Base-by-base conservation (phyloP, 2,888 invertebrate species). In the Acronicta leporina region DNA sequence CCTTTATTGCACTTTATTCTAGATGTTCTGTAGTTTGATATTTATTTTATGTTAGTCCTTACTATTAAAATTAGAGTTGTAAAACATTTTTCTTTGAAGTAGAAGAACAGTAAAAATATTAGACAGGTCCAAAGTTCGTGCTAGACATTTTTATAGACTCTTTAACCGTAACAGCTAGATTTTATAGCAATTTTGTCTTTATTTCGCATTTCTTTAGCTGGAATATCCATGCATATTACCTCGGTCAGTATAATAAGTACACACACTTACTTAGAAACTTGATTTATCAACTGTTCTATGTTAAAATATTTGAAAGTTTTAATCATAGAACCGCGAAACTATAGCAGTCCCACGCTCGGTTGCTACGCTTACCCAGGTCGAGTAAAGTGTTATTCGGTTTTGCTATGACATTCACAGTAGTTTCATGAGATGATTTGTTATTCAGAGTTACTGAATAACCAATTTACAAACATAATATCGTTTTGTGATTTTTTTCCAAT, bases 91-190 rank as follows among this genome's bases (percentile, higher is more conserved):
- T 59, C 58, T 75, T 63, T 64, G 48, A 15, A 57, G 38, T 42
- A n/a, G 47, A 63, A 55, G 0, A 41, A 56, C 51, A 53, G 48
- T 54, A 56, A 66, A 53, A 68, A 49, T 52, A 66, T 60, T 45
- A 55, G n/a, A 42, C 55, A 64, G 59, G 61, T 60, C 59, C 60
- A 11, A 50, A 63, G 53, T 75, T 73, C 57, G 68, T 68, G 52
- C 53, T 52, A 71, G 71, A 68, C 78, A 61, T 62, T 71, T 70
- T 68, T 71, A 73, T 63, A 30, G 48, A 50, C 56, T 20, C 50
- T 54, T 73, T 73, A 47, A 73, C 69, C 73, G 56, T 48, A 51
- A 57, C 40, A 11, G 55, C 59, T 69, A 67, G 68, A 61, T 60
- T 72, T 72, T 71, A 68, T 71, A 53, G 66, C 58, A 52, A 38